These are phyloP conservation scores for Lutraria lutraria DNA, from an alignment of 2,888 invertebrate species.

Conservation along the genomic window DNA sequence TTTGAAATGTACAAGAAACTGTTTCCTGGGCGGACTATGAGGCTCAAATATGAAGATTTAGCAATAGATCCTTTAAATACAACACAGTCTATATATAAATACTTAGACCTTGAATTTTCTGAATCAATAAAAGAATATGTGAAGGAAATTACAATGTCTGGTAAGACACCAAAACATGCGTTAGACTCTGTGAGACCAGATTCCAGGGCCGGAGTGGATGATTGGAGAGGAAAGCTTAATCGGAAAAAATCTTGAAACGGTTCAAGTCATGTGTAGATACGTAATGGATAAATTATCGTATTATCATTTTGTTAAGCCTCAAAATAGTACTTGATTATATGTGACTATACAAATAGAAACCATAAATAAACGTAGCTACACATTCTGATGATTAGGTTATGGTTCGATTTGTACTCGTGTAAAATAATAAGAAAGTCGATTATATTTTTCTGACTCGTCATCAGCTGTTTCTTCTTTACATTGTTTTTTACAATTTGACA, in stretches of 20 bases:
- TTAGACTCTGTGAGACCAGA: conserved; percentile 33
- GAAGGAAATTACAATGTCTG: conserved; percentile 35
- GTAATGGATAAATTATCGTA: conserved; percentile 34
- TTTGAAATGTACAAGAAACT: conserved; percentile 31
- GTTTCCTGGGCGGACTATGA: conserved; percentile 31
- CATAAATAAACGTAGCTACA: no score
- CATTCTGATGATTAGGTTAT: no score
- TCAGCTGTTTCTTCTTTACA: no score
- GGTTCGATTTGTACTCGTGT: no score
- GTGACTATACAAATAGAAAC: no score
- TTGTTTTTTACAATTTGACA: no score
- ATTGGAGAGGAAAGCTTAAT: conserved; percentile 24
- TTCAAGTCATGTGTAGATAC: conserved; percentile 43
- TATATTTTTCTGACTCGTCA: no score
- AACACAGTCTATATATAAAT: conserved; percentile 35
- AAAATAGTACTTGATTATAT: not conserved
- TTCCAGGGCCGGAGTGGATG: conserved; percentile 20
- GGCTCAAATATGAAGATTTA: conserved; percentile 38
- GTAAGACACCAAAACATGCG: not conserved
- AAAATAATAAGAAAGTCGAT: no score
- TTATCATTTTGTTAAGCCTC: conserved; percentile 40
- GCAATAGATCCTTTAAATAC: conserved; percentile 22
- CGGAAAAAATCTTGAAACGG: not conserved
- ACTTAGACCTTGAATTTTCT: conserved; percentile 26
- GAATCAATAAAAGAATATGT: conserved; percentile 2